Evolutionary conservation across 2,888 invertebrate species (phyloP).

Genomic region (Neelides folsomi): DNA sequence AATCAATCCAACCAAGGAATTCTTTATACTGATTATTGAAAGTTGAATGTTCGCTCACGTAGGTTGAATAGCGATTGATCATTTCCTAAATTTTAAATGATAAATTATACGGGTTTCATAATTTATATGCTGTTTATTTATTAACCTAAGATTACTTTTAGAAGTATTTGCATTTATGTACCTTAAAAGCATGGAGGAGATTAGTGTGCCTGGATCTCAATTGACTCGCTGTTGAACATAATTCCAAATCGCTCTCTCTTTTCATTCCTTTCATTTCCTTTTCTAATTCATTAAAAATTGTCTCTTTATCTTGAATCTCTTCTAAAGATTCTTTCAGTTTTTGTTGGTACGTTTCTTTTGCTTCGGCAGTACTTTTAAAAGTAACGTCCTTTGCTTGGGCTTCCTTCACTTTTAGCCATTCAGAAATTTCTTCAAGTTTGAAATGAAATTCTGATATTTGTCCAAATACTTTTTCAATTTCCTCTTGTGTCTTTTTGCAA

Average conservation of each 20-base stretch:
- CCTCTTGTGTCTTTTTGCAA: constrained; percentile 56
- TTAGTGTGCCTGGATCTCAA: too few species aligned
- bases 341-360: constrained; percentile 63
- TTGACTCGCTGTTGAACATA: too few species aligned
- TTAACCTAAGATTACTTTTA: too few species aligned
- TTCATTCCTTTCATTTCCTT: constrained; percentile 41
- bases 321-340: constrained; percentile 58
- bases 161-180: too few species aligned
- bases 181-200: too few species aligned
- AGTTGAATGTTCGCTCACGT: constrained; percentile 67
- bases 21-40: constrained; percentile 62
- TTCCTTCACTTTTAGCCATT: constrained; percentile 77
- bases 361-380: constrained; percentile 67
- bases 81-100: constrained; percentile 46
- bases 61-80: constrained; percentile 65
- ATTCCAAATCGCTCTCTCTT: too few species aligned
- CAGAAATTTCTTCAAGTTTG: constrained; percentile 59
- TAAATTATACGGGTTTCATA: too few species aligned
- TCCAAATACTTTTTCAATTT: constrained; percentile 58
- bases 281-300: constrained; percentile 17
- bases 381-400: constrained; percentile 62
- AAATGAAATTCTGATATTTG: constrained; percentile 71
- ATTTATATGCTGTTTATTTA: too few species aligned
- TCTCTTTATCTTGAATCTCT: constrained; percentile 51
- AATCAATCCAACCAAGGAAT: constrained; percentile 61